Evolutionary conservation across 2,888 invertebrate species (phyloP), one percentile per base, ranked within the genome.

Genomic region (Temnothorax unifasciatus): DNA sequence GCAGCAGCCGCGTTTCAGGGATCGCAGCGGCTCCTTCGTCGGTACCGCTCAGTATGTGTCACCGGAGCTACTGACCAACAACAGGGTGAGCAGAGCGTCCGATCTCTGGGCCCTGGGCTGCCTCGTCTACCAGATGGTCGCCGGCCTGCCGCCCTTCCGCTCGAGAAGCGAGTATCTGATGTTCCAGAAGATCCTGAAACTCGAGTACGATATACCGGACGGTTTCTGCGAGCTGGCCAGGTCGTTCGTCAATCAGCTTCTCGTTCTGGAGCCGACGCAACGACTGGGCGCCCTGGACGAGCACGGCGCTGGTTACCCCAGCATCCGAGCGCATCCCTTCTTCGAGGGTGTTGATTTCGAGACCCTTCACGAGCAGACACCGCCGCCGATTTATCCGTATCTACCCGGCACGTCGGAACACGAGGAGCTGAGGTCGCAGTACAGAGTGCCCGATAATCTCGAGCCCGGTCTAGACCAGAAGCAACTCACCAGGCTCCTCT

Each of bases 21-120:
- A 96, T 90, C 96, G 98, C 85, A 96, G 96, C 91, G 97, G 97
- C 92, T 98, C 98, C 95, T 99, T 99, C 95, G 99, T 99, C 18
- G 99, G 99, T 73, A 99, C 99, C 15, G 99, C 99, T 2, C 99
- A 99, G 94, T 99, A 99, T 95, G 99, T 99, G 0, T 99, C 99
- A 82, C 99, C 99, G 3, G 99, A 99, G 95, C 96, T 99, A 86
- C 96, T 99, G 74, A 97, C 97, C 85, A 97, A 98, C 93, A 97
- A 97, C 85, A 97, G 97, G 2, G 97, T 97, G 76, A 97, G 97
- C 69, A 96, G 96, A 81, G 96, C 98, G 61, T 98, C 98, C 18
- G 99, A 99, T 95, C 96, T 99, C 83, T 99, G 99, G 99, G 99
- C 99, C 0, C 96, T 99, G 66, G 99, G 99, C 44, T 99, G 99